A percentile compares a stretch with the other conserved stretches of the same genome.
phyloP scores from a whole-genome alignment of 2,888 invertebrate species.

The Belgica antarctica region DNA sequence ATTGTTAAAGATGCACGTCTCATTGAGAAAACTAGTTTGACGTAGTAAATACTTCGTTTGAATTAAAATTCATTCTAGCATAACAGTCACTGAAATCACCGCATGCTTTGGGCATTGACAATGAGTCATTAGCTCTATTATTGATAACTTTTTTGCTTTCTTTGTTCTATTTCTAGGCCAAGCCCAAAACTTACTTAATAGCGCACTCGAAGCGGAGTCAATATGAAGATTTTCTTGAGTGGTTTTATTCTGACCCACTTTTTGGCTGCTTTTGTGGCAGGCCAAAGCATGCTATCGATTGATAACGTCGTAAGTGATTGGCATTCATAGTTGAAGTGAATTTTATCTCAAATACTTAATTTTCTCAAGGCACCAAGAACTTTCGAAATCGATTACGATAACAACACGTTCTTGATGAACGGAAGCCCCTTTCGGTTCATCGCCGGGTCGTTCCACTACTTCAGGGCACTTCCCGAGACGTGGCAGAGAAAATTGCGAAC shows the following conservation, averaged over 20 bases:
- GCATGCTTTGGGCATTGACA: no score
- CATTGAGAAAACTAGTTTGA: no score
- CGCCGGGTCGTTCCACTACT: slow-evolving; percentile 82
- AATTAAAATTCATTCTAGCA: no score
- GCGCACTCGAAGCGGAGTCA: not conserved
- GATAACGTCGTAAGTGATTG: not conserved
- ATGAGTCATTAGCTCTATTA: not conserved
- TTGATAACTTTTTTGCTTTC: not conserved
- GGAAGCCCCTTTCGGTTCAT: slow-evolving; percentile 69
- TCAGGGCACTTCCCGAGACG: slow-evolving; percentile 72
- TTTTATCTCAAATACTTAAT: not conserved
- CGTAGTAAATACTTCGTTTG: no score
- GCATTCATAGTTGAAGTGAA: not conserved
- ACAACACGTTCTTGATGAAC: slow-evolving; percentile 67
- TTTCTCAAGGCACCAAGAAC: slow-evolving; percentile 42
- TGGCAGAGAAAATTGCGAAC: slow-evolving; percentile 77
- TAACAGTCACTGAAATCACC: no score
- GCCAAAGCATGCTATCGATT: not conserved
- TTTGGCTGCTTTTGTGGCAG: not conserved
- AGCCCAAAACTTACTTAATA: not conserved
- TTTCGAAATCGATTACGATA: slow-evolving; percentile 59
- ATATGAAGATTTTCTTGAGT: not conserved
- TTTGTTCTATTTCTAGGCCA: not conserved
- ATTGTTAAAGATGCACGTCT: no score
- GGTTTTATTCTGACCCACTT: not conserved